Conservation (phyloP, 1,140 invertebrate genomes). For the Drosophila bocqueti region DNA sequence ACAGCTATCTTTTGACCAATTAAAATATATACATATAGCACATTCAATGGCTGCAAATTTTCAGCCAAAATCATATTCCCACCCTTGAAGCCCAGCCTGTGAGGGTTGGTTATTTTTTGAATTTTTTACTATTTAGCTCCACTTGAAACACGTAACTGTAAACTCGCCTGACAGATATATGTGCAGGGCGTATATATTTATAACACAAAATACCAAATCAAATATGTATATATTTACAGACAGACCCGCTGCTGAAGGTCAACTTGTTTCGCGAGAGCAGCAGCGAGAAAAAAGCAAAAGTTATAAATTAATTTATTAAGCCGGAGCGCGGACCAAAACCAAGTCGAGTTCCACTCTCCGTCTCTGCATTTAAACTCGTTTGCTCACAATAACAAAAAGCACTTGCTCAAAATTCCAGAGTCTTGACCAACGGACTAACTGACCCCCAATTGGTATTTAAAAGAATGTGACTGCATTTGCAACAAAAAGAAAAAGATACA, state of each 20-base stretch:
- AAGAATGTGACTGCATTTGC: constrained; percentile 56
- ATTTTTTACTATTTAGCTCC: not conserved
- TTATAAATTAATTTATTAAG: constrained; percentile 74
- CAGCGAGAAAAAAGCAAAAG: constrained; percentile 47
- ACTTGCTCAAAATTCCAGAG: constrained; percentile 60
- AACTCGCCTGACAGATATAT: constrained; percentile 15
- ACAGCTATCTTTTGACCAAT: constrained; percentile 22
- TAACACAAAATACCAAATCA: constrained; percentile 16
- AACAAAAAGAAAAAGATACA: constrained; percentile 4
- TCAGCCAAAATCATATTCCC: constrained; percentile 21
- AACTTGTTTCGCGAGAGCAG: constrained; percentile 61
- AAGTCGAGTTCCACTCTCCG: constrained; percentile 34
- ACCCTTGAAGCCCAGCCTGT: constrained; percentile 40
- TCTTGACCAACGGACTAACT: constrained; percentile 50
- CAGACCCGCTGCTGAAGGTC: constrained; percentile 59
- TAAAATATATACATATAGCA: constrained; percentile 3
- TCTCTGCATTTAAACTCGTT: constrained; percentile 63
- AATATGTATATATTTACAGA: constrained; percentile 20
- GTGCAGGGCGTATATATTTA: not conserved
- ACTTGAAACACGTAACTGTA: constrained; percentile 46
- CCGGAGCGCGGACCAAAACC: constrained; percentile 46
- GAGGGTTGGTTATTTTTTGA: not conserved
- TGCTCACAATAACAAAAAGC: constrained; percentile 37
- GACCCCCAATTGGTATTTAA: constrained; percentile 74
- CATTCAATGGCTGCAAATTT: constrained; percentile 13